Conservation (phyloP, 2,113 vertebrate species). For the Cyphomyrus plagiostoma region DNA sequence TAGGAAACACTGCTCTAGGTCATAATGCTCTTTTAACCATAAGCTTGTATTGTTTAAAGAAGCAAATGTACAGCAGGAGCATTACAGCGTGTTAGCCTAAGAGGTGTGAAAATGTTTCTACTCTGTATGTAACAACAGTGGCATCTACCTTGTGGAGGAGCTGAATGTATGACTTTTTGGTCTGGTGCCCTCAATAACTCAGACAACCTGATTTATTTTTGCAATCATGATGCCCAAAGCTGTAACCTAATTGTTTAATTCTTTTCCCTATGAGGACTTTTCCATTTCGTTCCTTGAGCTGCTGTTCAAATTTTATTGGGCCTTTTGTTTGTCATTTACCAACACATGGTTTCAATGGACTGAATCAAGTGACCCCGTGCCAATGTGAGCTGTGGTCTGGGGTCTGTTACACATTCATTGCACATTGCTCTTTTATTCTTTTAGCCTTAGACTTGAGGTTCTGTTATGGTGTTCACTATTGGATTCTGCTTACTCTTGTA, state of each 20-base stretch:
- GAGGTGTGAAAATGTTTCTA: neutral
- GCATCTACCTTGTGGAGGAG: neutral
- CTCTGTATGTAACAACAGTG: neutral
- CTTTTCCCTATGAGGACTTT: neutral
- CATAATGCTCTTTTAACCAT: neutral
- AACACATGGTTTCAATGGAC: conserved; percentile 9
- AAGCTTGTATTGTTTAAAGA: neutral
- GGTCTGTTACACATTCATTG: neutral
- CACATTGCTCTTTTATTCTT: neutral
- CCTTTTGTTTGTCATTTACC: conserved; percentile 3
- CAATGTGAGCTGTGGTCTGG: neutral
- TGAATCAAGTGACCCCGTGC: neutral
- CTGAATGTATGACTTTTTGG: neutral
- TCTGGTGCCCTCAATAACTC: neutral
- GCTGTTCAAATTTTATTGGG: conserved; percentile 4
- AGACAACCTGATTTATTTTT: neutral
- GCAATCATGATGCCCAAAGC: neutral
- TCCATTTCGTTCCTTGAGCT: neutral
- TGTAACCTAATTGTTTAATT: neutral
- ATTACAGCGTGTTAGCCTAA: neutral
- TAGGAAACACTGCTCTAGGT: neutral
- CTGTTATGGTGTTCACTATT: neutral
- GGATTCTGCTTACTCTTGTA: neutral
- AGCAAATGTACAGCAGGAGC: neutral
- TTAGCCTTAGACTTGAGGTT: neutral